These are phyloP conservation scores for Acanthoscelides obtectus DNA, from an alignment of 2,888 invertebrate genomes.

Conservation along the genomic window DNA sequence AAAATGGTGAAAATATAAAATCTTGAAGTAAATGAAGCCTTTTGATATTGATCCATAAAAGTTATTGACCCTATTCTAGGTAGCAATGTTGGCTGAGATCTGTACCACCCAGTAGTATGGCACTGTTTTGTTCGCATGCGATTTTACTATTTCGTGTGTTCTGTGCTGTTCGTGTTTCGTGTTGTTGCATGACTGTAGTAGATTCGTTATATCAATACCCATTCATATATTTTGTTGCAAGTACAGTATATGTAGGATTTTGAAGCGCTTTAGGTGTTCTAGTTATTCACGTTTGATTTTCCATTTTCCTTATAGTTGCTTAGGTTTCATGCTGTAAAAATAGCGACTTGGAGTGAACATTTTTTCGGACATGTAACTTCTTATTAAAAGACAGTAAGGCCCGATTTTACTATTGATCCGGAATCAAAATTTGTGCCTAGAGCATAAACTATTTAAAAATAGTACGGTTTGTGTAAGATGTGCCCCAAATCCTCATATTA, in stretches of 20 bases:
- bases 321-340: too few relatives aligned
- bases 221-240: constrained; percentile 6
- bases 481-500: too few relatives aligned
- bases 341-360: too few relatives aligned
- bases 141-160: not conserved
- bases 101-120: constrained; percentile 21
- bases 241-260: not conserved
- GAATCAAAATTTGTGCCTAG: too few relatives aligned
- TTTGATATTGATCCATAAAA: not conserved
- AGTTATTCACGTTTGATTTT: too few relatives aligned
- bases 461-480: too few relatives aligned
- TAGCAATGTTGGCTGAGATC: not conserved
- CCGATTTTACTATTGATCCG: too few relatives aligned
- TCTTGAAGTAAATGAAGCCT: not conserved
- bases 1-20: not conserved
- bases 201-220: constrained; percentile 4
- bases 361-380: too few relatives aligned
- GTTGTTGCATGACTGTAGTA: constrained; percentile 16
- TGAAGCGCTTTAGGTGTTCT: not conserved
- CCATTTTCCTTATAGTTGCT: too few relatives aligned
- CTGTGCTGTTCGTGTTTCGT: not conserved
- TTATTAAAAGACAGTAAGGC: too few relatives aligned
- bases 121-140: constrained; percentile 15
- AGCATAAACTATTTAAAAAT: too few relatives aligned
- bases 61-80: not conserved